These are phyloP conservation scores for Chloropsis hardwickii DNA, from an alignment of 2,113 vertebrate species.

Conservation along the genomic window DNA sequence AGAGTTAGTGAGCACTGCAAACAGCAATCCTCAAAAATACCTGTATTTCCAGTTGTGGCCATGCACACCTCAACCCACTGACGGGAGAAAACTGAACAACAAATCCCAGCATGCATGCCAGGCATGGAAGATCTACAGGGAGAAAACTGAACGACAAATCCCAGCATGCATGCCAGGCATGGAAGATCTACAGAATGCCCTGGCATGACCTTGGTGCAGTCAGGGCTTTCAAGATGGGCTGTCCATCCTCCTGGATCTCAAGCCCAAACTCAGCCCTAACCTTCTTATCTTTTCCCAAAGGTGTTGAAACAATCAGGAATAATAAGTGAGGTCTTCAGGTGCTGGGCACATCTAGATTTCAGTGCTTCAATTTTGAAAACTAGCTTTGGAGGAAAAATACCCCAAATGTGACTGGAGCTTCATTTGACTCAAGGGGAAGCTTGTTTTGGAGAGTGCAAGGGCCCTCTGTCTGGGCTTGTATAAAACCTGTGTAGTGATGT, in stretches of 20 bases:
- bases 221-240: background rate
- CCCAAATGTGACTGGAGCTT: background rate
- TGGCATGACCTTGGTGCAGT: background rate
- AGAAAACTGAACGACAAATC: no score
- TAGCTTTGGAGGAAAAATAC: background rate
- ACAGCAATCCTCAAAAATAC: background rate
- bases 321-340: background rate
- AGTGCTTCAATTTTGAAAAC: background rate
- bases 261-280: background rate
- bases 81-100: background rate
- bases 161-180: rapidly evolving
- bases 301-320: background rate
- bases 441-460: background rate
- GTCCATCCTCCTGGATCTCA: background rate
- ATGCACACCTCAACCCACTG: rapidly evolving
- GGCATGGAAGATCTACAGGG: no score
- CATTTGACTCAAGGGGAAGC: background rate
- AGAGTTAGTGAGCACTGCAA: background rate
- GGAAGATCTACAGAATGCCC: background rate
- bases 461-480: background rate
- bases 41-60: background rate
- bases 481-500: background rate
- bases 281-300: background rate
- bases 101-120: background rate
- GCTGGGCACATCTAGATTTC: background rate